Evolutionary conservation across 2,888 invertebrate genomes (phyloP).

Genomic region (Platerodrilus igneus): DNA sequence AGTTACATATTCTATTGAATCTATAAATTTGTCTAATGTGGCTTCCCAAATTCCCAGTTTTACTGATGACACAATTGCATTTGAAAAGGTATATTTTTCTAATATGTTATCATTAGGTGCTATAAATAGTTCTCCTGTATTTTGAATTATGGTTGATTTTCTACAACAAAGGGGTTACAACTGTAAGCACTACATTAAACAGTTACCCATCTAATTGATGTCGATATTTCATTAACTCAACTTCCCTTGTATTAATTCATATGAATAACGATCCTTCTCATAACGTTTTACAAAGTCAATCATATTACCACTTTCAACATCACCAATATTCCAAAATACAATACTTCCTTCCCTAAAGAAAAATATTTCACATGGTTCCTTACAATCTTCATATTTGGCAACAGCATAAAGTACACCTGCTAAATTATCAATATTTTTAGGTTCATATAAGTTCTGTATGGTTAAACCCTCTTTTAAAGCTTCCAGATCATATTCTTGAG

Average conservation of each 20-base stretch:
- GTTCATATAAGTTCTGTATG: conserved; percentile 72
- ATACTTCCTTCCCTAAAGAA: conserved; percentile 88
- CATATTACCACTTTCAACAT: conserved; percentile 73
- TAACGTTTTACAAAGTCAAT: conserved; percentile 66
- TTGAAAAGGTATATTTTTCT: conserved; percentile 91
- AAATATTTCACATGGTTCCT: conserved; percentile 78
- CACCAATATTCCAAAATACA: conserved; percentile 86
- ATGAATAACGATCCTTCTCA: conserved; percentile 67
- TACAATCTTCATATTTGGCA: conserved; percentile 76
- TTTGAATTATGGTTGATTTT: conserved; percentile 34
- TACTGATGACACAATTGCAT: conserved; percentile 89
- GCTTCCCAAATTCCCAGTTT: conserved; percentile 94
- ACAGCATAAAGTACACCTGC: conserved; percentile 77
- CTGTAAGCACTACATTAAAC: no score
- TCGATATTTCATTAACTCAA: conserved; percentile 78
- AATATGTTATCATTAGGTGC: conserved; percentile 49
- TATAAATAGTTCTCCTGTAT: conserved; percentile 41
- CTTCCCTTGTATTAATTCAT: conserved; percentile 68
- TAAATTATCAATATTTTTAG: conserved; percentile 56
- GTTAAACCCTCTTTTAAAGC: conserved; percentile 62
- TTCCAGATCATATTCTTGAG: conserved; percentile 81
- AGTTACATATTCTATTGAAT: conserved; percentile 76
- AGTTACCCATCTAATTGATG: conserved; percentile 55
- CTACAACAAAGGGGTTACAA: conserved; percentile 28
- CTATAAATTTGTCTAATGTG: conserved; percentile 75